Conservation (phyloP, 2,888 invertebrate genomes). For the Campoplex nolae region DNA sequence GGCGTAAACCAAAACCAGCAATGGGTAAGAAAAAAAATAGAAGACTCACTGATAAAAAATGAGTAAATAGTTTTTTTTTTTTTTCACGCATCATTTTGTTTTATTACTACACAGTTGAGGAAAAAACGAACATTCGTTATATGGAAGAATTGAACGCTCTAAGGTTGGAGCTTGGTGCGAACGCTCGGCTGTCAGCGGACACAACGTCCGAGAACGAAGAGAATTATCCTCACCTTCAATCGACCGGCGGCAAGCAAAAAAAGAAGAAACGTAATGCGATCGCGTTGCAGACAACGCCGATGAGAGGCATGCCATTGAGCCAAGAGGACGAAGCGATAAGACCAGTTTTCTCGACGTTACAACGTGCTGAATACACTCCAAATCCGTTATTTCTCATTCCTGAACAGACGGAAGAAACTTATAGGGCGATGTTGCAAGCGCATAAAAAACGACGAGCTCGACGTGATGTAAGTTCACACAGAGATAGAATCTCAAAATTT, state of each 20-base stretch:
- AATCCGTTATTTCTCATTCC: conserved; percentile 83
- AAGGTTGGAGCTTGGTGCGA: conserved; percentile 79
- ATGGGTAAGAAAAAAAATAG: conserved; percentile 82
- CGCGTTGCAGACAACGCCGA: conserved; percentile 74
- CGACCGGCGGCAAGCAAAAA: conserved; percentile 76
- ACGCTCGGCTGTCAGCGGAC: conserved; percentile 76
- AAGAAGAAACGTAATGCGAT: conserved; percentile 75
- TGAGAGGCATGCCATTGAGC: conserved; percentile 77
- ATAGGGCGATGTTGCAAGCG: conserved; percentile 89
- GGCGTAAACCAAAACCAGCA: conserved; percentile 84
- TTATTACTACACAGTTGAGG: conserved; percentile 76
- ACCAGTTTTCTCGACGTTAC: conserved; percentile 82
- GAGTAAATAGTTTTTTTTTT: conserved; percentile 36
- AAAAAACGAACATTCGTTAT: conserved; percentile 81
- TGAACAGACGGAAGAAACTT: conserved; percentile 88
- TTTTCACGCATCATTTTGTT: conserved; percentile 60
- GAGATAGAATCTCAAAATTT: background rate
- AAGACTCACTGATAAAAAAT: conserved; percentile 64
- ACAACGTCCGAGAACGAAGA: conserved; percentile 83
- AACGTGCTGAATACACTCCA: conserved; percentile 79
- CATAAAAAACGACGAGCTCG: conserved; percentile 90
- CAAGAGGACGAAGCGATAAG: conserved; percentile 80
- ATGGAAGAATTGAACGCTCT: conserved; percentile 81
- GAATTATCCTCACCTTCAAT: conserved; percentile 79
- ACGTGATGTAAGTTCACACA: conserved; percentile 86